Conservation (phyloP, 2,888 invertebrate genomes). For the Silvanus unidentatus region DNA sequence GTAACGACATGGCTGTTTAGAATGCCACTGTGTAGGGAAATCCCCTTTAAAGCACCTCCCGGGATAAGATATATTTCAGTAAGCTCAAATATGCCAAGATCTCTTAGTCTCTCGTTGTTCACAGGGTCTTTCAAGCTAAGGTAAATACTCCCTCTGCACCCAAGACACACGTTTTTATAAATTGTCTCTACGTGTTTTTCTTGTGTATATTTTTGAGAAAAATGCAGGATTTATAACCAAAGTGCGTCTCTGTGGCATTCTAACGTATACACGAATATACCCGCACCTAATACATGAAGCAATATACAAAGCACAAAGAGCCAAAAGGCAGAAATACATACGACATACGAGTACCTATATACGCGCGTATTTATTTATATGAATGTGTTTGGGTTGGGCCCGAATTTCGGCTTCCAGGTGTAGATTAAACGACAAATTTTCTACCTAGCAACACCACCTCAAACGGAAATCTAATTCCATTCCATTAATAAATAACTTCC, state of each 20-base stretch:
- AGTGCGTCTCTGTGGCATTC: conserved; percentile 29
- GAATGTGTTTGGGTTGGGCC: too few relatives aligned
- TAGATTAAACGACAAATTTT: too few relatives aligned
- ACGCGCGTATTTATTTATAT: too few relatives aligned
- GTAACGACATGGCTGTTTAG: conserved; percentile 18
- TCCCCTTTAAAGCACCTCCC: conserved; percentile 23
- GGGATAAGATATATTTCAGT: conserved; percentile 24
- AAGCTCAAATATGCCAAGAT: conserved; percentile 25
- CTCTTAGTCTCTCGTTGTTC: conserved; percentile 23
- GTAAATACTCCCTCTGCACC: conserved; percentile 33
- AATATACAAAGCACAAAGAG: conserved; percentile 23
- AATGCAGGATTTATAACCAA: conserved; percentile 30
- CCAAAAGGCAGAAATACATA: too few relatives aligned
- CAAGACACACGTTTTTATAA: conserved; percentile 32
- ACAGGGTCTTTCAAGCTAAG: conserved; percentile 23
- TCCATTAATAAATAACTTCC: too few relatives aligned
- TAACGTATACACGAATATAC: too few relatives aligned
- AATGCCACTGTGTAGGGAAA: conserved; percentile 19
- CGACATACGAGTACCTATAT: too few relatives aligned
- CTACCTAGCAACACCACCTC: too few relatives aligned
- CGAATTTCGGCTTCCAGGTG: too few relatives aligned
- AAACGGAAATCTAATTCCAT: too few relatives aligned
- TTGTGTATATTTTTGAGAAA: conserved; percentile 27
- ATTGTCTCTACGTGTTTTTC: conserved; percentile 33
- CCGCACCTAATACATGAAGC: conserved; percentile 21